Evolutionary conservation across 2,797 vertebrate genomes (phyloP).

Genomic region (Hemibagrus guttatus): DNA sequence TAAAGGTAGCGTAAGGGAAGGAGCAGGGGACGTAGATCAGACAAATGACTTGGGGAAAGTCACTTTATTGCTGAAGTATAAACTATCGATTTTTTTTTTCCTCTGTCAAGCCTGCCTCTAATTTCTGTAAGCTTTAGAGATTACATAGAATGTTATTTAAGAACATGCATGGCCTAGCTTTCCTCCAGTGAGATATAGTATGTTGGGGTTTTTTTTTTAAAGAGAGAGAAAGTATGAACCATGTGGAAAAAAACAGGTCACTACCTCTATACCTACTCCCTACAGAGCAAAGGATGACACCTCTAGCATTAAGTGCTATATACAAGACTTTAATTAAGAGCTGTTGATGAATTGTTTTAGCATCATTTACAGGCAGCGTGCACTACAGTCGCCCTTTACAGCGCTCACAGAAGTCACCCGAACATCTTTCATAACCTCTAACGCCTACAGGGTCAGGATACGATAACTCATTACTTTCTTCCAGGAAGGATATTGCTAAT

Average conservation of each 20-base stretch:
- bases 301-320: constrained; percentile 31
- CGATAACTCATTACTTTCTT: constrained; percentile 46
- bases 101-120: constrained; percentile 12
- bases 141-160: constrained; percentile 42
- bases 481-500: constrained; percentile 40
- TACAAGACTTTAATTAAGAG: constrained; percentile 48
- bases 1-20: constrained; percentile 16
- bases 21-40: constrained; percentile 5
- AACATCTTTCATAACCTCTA: constrained; percentile 39
- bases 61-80: constrained; percentile 39
- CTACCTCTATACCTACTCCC: constrained; percentile 24
- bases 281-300: constrained; percentile 26
- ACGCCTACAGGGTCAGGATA: constrained; percentile 5
- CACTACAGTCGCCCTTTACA: constrained; percentile 17
- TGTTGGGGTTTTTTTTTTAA: background rate
- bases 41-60: constrained; percentile 35
- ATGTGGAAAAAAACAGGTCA: background rate
- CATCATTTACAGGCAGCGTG: constrained; percentile 23
- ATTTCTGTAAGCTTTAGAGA: constrained; percentile 29
- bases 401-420: constrained; percentile 42
- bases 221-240: background rate
- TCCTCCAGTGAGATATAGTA: constrained; percentile 1
- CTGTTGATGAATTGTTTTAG: constrained; percentile 50
- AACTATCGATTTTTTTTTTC: constrained; percentile 8
- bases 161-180: constrained; percentile 8